A percentile compares a stretch with the other conserved stretches of the same genome.
Conservation (phyloP, 2,888 invertebrate species). For the Augiades crinisus region DNA sequence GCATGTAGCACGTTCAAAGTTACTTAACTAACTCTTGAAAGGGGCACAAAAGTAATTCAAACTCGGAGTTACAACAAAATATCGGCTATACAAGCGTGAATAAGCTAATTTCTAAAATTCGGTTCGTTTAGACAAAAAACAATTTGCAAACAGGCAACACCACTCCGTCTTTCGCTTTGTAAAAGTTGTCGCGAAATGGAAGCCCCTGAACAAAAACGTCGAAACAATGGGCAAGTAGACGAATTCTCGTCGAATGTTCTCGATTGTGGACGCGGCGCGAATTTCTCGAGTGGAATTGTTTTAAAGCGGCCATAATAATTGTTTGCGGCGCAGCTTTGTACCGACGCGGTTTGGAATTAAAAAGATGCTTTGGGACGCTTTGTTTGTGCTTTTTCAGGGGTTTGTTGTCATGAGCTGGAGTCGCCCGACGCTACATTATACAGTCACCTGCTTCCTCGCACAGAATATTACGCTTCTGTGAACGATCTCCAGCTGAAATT, state of each 20-base stretch:
- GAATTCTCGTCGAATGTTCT: slow-evolving; percentile 12
- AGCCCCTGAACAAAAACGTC: slow-evolving; percentile 27
- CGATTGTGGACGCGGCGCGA: slow-evolving; percentile 13
- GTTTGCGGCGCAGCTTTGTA: slow-evolving; percentile 28
- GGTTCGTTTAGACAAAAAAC: slow-evolving; percentile 12
- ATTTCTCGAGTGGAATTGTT: slow-evolving; percentile 24
- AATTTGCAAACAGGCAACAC: slow-evolving; percentile 4
- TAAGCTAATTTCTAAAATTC: neutral
- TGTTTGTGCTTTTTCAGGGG: slow-evolving; percentile 18
- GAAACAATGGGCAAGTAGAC: slow-evolving; percentile 23
- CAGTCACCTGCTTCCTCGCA: neutral
- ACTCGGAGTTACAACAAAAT: neutral
- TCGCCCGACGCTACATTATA: neutral
- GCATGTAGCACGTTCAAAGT: too few relatives aligned
- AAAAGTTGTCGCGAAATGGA: slow-evolving; percentile 22
- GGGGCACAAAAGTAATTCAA: neutral
- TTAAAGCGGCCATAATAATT: slow-evolving; percentile 31
- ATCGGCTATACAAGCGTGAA: neutral
- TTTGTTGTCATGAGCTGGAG: slow-evolving; percentile 17
- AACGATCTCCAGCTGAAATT: too few relatives aligned
- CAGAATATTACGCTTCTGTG: too few relatives aligned
- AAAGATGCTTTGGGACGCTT: slow-evolving; percentile 27
- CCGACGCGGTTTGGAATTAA: slow-evolving; percentile 24
- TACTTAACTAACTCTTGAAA: too few relatives aligned
- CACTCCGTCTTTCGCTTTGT: slow-evolving; percentile 24